Evolutionary conservation across 2,797 vertebrate genomes (phyloP).

Genomic region (Trichosurus vulpecula): DNA sequence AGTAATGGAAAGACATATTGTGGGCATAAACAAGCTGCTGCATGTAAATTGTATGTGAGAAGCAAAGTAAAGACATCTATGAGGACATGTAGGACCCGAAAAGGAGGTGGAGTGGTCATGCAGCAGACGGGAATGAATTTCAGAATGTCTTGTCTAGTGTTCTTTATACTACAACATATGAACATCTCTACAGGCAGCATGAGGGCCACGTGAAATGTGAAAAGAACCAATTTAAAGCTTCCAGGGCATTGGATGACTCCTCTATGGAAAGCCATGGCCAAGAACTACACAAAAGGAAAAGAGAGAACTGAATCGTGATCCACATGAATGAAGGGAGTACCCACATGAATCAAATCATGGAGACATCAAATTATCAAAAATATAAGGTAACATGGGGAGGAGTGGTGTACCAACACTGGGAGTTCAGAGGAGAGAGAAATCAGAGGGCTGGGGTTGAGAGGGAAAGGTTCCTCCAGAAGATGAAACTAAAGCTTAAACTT

Average conservation of each 20-base stretch:
- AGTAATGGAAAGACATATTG: not conserved
- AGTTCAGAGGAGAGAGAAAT: not conserved
- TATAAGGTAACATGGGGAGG: not conserved
- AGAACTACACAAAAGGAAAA: not conserved
- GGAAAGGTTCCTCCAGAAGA: not conserved
- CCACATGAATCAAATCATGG: not conserved
- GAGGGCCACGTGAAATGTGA: not conserved
- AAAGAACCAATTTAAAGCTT: not conserved
- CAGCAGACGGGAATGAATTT: not conserved
- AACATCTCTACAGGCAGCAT: not conserved
- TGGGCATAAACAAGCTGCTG: not conserved
- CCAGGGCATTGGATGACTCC: not conserved
- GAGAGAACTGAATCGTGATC: not conserved
- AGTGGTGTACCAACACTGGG: not conserved
- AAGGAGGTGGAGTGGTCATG: not conserved
- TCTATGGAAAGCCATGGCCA: not conserved
- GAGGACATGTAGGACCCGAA: not conserved
- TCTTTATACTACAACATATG: not conserved
- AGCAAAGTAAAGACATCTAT: not conserved
- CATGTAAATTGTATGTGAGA: not conserved
- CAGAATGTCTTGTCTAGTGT: not conserved
- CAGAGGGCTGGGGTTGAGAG: not conserved
- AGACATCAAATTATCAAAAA: not conserved
- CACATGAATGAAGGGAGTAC: not conserved
- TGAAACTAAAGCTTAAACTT: not conserved